A percentile compares a stretch with the other conserved stretches of the same genome.
These are phyloP conservation scores for Sipunculus nudus DNA, from an alignment of 2,888 invertebrate species.

Conservation along the genomic window DNA sequence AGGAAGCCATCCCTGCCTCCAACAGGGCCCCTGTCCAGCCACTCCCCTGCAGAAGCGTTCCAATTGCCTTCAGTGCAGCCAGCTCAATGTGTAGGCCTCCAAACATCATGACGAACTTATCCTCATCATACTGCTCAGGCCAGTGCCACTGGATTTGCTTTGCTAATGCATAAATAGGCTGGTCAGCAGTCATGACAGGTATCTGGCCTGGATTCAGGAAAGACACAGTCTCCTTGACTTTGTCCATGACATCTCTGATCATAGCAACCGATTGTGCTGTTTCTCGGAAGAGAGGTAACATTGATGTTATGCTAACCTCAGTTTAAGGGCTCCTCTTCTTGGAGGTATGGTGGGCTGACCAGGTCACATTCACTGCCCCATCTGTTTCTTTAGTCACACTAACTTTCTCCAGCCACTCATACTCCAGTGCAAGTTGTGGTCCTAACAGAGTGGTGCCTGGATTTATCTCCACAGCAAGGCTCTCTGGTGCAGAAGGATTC, in stretches of 20 bases:
- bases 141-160: constrained; percentile 52
- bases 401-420: constrained; percentile 20
- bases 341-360: constrained; percentile 27
- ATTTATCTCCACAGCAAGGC: no score
- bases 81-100: constrained; percentile 56
- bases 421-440: constrained; percentile 7
- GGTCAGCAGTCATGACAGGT: constrained; percentile 47
- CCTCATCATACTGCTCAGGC: constrained; percentile 48
- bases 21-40: constrained; percentile 41
- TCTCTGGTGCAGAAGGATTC: constrained; percentile 14
- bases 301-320: constrained; percentile 16
- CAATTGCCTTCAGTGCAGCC: constrained; percentile 44
- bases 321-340: no score
- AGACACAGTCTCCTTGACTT: constrained; percentile 15
- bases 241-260: constrained; percentile 27
- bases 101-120: constrained; percentile 46
- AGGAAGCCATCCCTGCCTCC: constrained; percentile 36
- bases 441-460: background rate
- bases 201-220: constrained; percentile 45
- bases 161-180: constrained; percentile 48
- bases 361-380: constrained; percentile 6
- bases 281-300: constrained; percentile 16
- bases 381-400: constrained; percentile 11
- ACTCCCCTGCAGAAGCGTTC: constrained; percentile 41
- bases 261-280: constrained; percentile 21